Conservation (phyloP, 2,113 vertebrate genomes). For the Sander vitreus region DNA sequence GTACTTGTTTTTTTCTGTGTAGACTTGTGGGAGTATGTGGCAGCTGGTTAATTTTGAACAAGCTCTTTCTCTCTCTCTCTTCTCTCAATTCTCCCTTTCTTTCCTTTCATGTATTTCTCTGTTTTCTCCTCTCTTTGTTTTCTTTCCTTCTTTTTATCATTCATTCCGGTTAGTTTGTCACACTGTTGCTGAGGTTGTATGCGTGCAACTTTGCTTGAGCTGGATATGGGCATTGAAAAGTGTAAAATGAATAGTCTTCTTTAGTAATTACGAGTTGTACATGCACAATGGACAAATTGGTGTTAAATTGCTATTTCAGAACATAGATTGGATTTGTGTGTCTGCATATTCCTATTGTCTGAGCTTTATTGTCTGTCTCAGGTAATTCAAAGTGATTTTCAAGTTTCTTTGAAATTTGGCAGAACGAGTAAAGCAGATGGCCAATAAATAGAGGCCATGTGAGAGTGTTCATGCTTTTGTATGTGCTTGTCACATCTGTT, state of each 20-base stretch:
- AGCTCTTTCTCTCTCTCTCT: background rate
- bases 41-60: conserved; percentile 23
- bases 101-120: conserved; percentile 2
- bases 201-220: background rate
- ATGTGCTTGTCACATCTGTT: conserved; percentile 34
- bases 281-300: conserved; percentile 7
- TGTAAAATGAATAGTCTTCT: background rate
- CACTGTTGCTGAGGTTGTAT: conserved; percentile 1
- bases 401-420: conserved; percentile 40
- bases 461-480: conserved; percentile 12
- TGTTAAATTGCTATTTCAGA: conserved; percentile 23
- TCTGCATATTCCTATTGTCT: conserved; percentile 14
- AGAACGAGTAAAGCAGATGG: conserved; percentile 50
- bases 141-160: background rate
- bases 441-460: background rate
- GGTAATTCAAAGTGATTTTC: conserved; percentile 30
- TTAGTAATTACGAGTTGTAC: background rate
- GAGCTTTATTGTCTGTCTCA: conserved; percentile 22
- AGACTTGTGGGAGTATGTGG: background rate
- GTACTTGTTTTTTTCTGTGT: background rate
- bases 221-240: background rate
- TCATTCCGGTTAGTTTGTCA: conserved; percentile 20
- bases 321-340: conserved; percentile 33
- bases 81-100: background rate
- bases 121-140: background rate